Base-by-base conservation (phyloP, 2,797 vertebrate species). In the Eleutherodactylus coqui region DNA sequence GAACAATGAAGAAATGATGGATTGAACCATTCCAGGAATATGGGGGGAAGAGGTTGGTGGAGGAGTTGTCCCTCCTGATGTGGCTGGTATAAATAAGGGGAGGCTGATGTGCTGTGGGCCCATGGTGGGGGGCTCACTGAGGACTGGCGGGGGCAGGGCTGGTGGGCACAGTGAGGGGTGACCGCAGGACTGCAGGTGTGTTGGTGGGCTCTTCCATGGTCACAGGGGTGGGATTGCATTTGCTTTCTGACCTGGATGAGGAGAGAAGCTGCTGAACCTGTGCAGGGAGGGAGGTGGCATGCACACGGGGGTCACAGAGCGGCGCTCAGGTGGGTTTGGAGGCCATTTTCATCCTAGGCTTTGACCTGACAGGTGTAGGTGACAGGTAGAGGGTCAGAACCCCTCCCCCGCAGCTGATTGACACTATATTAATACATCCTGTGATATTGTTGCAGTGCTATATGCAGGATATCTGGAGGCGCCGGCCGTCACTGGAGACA, bases 181-280 rank as follows among this genome's bases (percentile, higher is more conserved):
- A 45, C 73, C 41, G 19, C 41, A 34, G 73, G 34, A 5, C 60
- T 75, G 85, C 41, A 62, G 53, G 53, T 34, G 41, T 24, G 9
- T 41, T 36, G 41, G 38, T 84, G 82, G 82, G 51, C 62, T 38
- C 19, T 43, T 64, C 82, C 82, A 84, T 84, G 21, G 45, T 77
- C 82, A 75, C 73, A 76, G 82, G 80, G 82, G 53, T 73, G 55
- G 70, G 82, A 83, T 75, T 75, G 21, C 53, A 83, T 83, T 75
- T 62, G 60, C 78, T 80, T 79, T 64, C 72, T 83, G 82, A 83
- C 82, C 51, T 77, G 73, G 58, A 76, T 75, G 29, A 64, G 55
- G 19, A 67, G 32, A 47, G n/a, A 75, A 19, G 72, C 36, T 27
- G 43, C 69, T 51, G 45, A 47, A 29, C 53, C 80, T 77, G 64